Percentiles rank a stretch among this genome's conserved stretches.
Evolutionary conservation across 2,113 vertebrate species (phyloP).

Genomic region (Heliornis fulica): DNA sequence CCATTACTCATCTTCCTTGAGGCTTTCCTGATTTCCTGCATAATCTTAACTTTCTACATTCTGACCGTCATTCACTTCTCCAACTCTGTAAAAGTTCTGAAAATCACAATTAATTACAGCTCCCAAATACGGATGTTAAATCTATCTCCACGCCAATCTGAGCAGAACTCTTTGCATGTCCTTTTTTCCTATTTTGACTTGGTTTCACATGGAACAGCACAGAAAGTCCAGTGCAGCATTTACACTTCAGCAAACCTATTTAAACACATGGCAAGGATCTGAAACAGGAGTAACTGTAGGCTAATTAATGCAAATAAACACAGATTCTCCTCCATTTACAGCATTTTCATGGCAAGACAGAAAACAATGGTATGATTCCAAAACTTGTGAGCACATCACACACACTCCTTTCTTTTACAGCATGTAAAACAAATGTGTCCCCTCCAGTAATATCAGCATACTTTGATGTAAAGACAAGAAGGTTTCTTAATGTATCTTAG

Average conservation of each 20-base stretch:
- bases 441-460: not conserved
- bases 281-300: not conserved
- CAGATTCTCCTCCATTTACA: accelerated
- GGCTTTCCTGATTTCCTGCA: not conserved
- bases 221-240: not conserved
- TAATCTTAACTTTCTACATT: not conserved
- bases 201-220: not conserved
- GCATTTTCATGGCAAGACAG: not conserved
- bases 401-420: not conserved
- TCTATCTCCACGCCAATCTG: not conserved
- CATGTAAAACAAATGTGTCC: not conserved
- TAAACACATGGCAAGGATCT: not conserved
- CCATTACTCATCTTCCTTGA: not conserved
- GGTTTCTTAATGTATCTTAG: not conserved
- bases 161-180: not conserved
- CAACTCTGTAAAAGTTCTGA: not conserved
- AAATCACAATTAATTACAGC: not conserved
- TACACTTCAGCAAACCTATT: not conserved
- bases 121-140: not conserved
- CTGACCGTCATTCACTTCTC: not conserved
- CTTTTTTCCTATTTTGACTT: not conserved
- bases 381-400: not conserved
- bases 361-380: accelerated
- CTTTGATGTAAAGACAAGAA: not conserved
- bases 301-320: not conserved